These are phyloP conservation scores for Adelognathus sp. DNA, from an alignment of 2,888 invertebrate species.

Conservation along the genomic window DNA sequence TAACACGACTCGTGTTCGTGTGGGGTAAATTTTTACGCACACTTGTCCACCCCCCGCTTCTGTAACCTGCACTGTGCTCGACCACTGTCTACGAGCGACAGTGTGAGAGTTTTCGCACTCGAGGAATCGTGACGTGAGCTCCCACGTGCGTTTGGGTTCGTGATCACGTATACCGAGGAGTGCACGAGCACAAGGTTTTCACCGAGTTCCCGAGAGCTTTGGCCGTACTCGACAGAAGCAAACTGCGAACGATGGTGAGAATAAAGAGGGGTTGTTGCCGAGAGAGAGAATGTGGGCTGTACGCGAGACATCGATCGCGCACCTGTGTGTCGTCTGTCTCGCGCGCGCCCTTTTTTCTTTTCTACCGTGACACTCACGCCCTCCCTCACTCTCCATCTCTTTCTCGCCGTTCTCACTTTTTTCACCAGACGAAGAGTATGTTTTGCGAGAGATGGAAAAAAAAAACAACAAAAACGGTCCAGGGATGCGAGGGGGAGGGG, in stretches of 20 bases:
- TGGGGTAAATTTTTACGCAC: neutral
- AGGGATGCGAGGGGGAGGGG: conserved; percentile 22
- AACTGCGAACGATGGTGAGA: conserved; percentile 45
- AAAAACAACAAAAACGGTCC: conserved; percentile 21
- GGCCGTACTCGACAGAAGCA: neutral
- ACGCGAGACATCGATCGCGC: conserved; percentile 72
- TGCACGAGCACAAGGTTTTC: neutral
- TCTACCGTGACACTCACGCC: conserved; percentile 25
- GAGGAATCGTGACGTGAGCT: neutral
- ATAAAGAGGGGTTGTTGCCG: conserved; percentile 48
- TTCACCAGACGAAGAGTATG: conserved; percentile 1
- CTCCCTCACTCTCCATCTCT: neutral
- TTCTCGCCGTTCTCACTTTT: neutral
- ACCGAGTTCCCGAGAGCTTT: conserved; percentile 14
- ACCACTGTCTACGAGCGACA: neutral
- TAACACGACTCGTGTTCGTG: neutral
- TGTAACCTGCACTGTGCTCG: too few relatives aligned
- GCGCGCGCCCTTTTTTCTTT: conserved; percentile 52
- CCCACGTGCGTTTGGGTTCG: neutral
- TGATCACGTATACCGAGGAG: neutral
- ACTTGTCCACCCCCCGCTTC: neutral
- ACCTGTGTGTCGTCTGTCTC: conserved; percentile 64
- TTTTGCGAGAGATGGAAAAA: conserved; percentile 8
- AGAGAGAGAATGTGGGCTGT: conserved; percentile 32
- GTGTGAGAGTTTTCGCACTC: conserved; percentile 14